phyloP scores from a whole-genome alignment of 2,888 invertebrate species.

The Oeneis ivallda region DNA sequence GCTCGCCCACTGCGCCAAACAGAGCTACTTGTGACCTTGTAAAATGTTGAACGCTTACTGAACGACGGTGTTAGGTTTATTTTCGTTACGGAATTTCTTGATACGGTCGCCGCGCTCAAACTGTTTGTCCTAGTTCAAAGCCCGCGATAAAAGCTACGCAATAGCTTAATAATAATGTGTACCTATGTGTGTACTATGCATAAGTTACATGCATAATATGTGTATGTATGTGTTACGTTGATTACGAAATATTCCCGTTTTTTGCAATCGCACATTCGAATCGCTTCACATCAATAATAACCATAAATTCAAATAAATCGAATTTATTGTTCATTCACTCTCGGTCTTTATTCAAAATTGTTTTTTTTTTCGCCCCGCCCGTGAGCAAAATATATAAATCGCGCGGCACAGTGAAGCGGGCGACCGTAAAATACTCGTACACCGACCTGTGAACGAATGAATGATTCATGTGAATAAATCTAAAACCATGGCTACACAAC shows the following conservation, averaged over 20 bases:
- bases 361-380: slow-evolving; percentile 13
- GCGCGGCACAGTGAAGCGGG: slow-evolving; percentile 4
- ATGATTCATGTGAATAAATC: slow-evolving; percentile 29
- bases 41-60: too few species aligned
- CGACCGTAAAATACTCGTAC: slow-evolving; percentile 22
- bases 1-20: too few species aligned
- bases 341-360: slow-evolving; percentile 14
- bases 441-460: slow-evolving; percentile 22
- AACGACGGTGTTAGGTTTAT: too few species aligned
- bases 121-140: too few species aligned
- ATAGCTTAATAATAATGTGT: too few species aligned
- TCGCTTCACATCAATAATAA: slow-evolving; percentile 13
- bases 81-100: too few species aligned
- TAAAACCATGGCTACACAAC: slow-evolving; percentile 16
- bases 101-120: too few species aligned
- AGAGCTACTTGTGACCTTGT: too few species aligned
- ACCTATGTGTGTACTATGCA: too few species aligned
- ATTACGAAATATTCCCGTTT: background rate
- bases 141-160: too few species aligned
- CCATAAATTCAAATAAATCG: background rate
- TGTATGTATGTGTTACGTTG: background rate
- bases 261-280: slow-evolving; percentile 2
- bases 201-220: too few species aligned
- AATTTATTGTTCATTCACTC: slow-evolving; percentile 17
- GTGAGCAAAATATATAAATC: slow-evolving; percentile 22